These are phyloP conservation scores for Thamnophis elegans DNA, from an alignment of 2,797 vertebrate genomes.

Conservation along the genomic window DNA sequence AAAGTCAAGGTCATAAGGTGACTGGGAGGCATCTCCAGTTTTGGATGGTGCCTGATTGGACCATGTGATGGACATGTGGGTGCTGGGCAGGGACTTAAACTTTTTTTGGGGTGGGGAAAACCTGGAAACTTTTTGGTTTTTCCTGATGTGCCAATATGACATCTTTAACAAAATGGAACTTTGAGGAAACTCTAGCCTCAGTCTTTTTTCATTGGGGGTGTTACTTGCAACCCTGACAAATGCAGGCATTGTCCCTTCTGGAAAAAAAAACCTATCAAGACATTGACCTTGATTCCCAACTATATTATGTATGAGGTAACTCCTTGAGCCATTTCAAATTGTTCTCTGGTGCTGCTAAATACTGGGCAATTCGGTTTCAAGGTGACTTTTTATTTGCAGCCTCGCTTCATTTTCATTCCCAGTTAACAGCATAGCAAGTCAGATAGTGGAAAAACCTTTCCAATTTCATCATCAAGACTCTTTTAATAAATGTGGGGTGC, in stretches of 20 bases:
- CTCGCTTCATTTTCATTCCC: accelerated
- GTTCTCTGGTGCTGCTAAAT: constrained; percentile 32
- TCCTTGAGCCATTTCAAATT: constrained; percentile 49
- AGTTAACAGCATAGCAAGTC: constrained; percentile 22
- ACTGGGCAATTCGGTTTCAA: constrained; percentile 38
- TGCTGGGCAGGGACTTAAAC: no score
- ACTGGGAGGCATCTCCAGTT: no score
- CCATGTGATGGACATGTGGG: no score
- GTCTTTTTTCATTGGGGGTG: no score
- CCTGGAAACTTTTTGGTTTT: no score
- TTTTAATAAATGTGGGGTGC: constrained; percentile 25
- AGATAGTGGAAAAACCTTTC: background rate
- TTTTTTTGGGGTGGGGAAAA: no score
- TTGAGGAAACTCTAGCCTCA: no score
- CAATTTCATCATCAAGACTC: constrained; percentile 7
- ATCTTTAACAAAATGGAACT: no score
- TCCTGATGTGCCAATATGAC: no score
- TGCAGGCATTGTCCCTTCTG: constrained; percentile 8
- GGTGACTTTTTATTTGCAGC: constrained; percentile 53
- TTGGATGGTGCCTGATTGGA: no score
- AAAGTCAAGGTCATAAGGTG: no score
- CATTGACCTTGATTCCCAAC: constrained; percentile 32
- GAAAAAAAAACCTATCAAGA: background rate
- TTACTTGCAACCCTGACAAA: background rate
- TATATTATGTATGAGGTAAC: constrained; percentile 45